These are phyloP conservation scores for Encarsia formosa DNA, from an alignment of 2,888 invertebrate species.

Conservation along the genomic window DNA sequence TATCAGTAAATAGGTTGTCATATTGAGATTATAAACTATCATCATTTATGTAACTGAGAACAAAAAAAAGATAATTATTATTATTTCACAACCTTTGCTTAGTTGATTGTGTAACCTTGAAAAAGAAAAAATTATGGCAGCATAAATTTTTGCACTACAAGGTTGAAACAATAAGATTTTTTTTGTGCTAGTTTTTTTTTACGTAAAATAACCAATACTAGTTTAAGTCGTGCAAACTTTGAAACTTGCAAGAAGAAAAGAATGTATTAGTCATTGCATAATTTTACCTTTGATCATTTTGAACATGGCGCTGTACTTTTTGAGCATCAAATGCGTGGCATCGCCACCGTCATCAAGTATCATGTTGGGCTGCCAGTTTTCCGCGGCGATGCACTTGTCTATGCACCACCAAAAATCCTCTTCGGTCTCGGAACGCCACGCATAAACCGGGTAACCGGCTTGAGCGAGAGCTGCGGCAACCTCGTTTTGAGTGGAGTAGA, in stretches of 20 bases:
- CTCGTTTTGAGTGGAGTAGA: conserved; percentile 98
- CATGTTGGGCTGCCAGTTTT: conserved; percentile 97
- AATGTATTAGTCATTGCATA: not conserved
- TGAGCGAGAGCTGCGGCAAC: conserved; percentile 94
- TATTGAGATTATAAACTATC: no score
- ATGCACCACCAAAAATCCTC: conserved; percentile 99
- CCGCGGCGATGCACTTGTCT: conserved; percentile 87
- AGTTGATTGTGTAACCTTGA: no score
- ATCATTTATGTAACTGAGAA: no score
- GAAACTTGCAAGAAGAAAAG: no score
- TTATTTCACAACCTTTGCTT: no score
- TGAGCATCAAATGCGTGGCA: conserved; percentile 92
- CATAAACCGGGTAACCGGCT: conserved; percentile 84
- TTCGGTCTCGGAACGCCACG: conserved; percentile 96
- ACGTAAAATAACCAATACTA: no score
- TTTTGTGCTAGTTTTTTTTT: not conserved
- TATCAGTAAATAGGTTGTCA: no score
- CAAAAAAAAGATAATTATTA: no score
- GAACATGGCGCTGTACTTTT: conserved; percentile 90
- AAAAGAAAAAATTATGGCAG: not conserved
- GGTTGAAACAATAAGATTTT: not conserved
- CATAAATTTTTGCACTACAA: not conserved
- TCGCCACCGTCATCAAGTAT: conserved; percentile 97
- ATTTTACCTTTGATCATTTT: conserved; percentile 78
- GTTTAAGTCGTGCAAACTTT: no score